Base-by-base conservation (phyloP, 2,797 vertebrate species). In the Echeneis naucrates region DNA sequence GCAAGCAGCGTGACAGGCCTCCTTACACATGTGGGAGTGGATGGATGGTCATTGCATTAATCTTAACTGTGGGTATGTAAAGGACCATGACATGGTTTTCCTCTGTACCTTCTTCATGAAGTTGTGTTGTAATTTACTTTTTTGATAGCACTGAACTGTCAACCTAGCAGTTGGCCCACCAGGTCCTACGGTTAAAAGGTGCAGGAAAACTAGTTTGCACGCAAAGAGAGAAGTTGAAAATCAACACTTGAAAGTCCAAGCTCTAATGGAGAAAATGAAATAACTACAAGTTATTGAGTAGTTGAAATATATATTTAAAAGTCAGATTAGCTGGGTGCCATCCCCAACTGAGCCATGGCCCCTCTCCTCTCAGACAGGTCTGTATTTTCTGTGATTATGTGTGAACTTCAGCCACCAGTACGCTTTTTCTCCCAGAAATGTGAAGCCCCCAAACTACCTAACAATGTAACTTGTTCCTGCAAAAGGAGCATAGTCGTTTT, bases 71-170 rank as follows among this genome's bases (percentile, higher is more conserved):
- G 56, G 11, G 11, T 12, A 12, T 24, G 64, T 42, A 17, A 48
- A 60, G 10, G 19, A 44, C 30, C 13, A 1, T 52, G 48, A 19
- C 52, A 52, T n/a, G 11, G 24, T 54, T 37, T 61, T 48, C 32
- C 33, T 17, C 8, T 52, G 4, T 23, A 13, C 21, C 12, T 53
- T 65, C 19, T 60, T 35, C 24, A 53, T 56, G 51, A 64, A 5
- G 5, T 26, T 4, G 42, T 63, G 12, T 24, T 69, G 37, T 63
- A 54, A 44, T n/a, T n/a, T n/a, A n/a, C 23, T 48, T 75, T 40
- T 63, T 1, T 10, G 8, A 23, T 13, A 12, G 26, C 45, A 9
- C 14, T 27, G 13, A 32, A 51, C 17, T 21, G 35, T 55, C 53
- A n/a, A n/a, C n/a, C n/a, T n/a, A n/a, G n/a, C n/a, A n/a, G n/a